Evolutionary conservation across 2,888 invertebrate genomes (phyloP).

Genomic region (Tanytarsus gracilentus): DNA sequence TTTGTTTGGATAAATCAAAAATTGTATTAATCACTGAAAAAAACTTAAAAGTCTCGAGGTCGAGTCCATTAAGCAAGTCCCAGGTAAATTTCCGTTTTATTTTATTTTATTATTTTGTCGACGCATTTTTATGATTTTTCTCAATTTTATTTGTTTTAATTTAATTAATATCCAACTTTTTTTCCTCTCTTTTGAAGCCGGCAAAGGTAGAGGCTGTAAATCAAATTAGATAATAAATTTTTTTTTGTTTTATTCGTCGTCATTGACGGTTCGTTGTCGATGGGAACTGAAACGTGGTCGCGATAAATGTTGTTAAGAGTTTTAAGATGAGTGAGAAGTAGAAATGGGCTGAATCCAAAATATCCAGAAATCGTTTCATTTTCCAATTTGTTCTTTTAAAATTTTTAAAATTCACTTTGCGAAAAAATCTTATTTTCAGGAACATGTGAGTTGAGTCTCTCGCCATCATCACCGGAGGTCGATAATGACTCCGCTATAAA

Average conservation of each 20-base stretch:
- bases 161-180: slow-evolving; percentile 9
- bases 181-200: not conserved
- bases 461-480: slow-evolving; percentile 1
- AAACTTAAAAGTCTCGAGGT: not conserved
- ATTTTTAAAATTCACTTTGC: no score
- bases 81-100: slow-evolving; percentile 10
- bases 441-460: no score
- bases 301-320: not conserved
- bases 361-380: no score
- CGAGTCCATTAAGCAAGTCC: slow-evolving; percentile 1
- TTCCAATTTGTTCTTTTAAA: no score
- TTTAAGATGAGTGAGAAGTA: not conserved
- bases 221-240: slow-evolving; percentile 17
- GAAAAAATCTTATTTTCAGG: no score
- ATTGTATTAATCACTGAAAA: not conserved
- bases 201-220: not conserved
- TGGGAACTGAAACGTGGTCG: slow-evolving; percentile 6
- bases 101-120: not conserved
- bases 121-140: no score
- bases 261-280: no score
- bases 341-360: no score
- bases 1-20: not conserved
- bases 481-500: slow-evolving; percentile 1
- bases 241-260: no score
- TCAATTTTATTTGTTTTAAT: slow-evolving; percentile 14